A percentile compares a stretch with the other conserved stretches of the same genome.
phyloP scores from a whole-genome alignment of 2,888 invertebrate genomes.

The Athripsodes cinereus region DNA sequence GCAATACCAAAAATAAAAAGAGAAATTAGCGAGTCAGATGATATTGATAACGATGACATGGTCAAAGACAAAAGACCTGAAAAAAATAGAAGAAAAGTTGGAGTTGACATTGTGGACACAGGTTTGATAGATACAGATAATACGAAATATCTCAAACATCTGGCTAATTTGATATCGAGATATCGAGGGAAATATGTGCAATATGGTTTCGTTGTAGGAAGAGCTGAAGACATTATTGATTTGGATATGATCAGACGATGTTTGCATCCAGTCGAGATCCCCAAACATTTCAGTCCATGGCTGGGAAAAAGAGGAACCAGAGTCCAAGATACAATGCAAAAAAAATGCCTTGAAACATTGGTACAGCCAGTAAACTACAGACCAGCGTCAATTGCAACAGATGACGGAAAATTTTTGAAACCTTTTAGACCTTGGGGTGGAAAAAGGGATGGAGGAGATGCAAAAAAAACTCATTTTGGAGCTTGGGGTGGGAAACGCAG shows the following conservation, averaged over 20 bases:
- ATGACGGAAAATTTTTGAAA: neutral
- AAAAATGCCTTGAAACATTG: constrained; percentile 5
- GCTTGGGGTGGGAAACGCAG: constrained; percentile 20
- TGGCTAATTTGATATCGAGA: neutral
- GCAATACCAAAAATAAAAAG: neutral
- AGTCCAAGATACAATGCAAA: constrained; percentile 1
- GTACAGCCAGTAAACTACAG: neutral
- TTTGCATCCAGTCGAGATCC: constrained; percentile 3
- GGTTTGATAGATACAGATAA: neutral
- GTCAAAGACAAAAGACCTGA: neutral
- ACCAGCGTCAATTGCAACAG: neutral
- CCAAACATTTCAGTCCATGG: constrained; percentile 13
- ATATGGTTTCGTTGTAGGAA: neutral
- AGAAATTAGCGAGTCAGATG: neutral
- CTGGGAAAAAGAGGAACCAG: constrained; percentile 8
- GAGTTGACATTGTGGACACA: neutral
- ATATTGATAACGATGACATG: neutral
- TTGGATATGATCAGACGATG: constrained; percentile 8
- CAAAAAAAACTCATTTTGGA: constrained; percentile 16
- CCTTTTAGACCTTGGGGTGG: constrained; percentile 7
- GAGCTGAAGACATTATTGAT: constrained; percentile 3
- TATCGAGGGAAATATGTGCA: neutral
- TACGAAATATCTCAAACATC: neutral
- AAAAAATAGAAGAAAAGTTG: neutral
- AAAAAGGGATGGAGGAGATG: constrained; percentile 6